Evolutionary conservation across 2,113 vertebrate species (phyloP).

Genomic region (Rousettus leschenaultii): DNA sequence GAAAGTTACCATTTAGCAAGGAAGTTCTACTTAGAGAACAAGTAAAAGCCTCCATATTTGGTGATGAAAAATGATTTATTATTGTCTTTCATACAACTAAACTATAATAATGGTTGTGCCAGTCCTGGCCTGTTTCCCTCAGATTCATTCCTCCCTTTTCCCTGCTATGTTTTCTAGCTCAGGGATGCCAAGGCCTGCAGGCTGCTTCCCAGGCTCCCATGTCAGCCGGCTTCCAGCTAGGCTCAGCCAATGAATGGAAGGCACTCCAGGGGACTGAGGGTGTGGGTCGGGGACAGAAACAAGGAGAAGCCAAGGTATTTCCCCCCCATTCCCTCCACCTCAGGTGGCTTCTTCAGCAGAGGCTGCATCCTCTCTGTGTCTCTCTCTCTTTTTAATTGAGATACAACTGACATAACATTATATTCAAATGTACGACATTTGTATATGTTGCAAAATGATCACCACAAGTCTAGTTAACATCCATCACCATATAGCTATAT

Average conservation of each 20-base stretch:
- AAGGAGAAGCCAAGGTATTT: not conserved
- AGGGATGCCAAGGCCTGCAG: not conserved
- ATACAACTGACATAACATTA: not conserved
- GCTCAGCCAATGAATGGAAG: not conserved
- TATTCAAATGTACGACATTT: not conserved
- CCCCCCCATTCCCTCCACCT: not conserved
- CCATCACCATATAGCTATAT: not conserved
- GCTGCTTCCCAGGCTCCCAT: not conserved
- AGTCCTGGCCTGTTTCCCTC: not conserved
- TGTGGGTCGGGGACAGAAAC: fast-evolving
- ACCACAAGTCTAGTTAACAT: not conserved
- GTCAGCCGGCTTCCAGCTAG: not conserved
- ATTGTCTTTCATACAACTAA: not conserved
- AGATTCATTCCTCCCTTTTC: not conserved
- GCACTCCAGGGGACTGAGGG: not conserved
- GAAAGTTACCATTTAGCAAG: not conserved
- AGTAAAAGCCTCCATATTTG: not conserved
- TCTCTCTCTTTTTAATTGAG: not conserved
- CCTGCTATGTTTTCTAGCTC: not conserved
- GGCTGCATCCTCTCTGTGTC: not conserved
- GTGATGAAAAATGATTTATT: constrained; percentile 3
- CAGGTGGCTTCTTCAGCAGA: not conserved
- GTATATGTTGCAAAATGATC: not conserved
- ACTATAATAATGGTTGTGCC: not conserved
- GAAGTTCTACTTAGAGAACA: not conserved